Evolutionary conservation across 1,140 invertebrate genomes (phyloP).

Genomic region (Nymphalis io): DNA sequence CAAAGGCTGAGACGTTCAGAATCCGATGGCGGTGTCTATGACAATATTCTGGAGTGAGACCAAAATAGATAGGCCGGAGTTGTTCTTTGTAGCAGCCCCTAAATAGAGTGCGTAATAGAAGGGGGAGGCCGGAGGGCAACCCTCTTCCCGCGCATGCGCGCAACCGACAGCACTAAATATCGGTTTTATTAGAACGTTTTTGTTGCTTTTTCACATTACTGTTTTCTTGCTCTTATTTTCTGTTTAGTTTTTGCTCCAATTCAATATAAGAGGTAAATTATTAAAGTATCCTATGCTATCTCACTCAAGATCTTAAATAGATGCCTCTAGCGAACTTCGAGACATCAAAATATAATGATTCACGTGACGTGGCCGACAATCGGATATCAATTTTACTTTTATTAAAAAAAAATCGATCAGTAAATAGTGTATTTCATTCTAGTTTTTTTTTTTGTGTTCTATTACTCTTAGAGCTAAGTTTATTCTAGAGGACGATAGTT

Average conservation of each 20-base stretch:
- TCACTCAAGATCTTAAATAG: neutral
- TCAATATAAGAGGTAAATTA: conserved; percentile 26
- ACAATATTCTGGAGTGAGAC: conserved; percentile 69
- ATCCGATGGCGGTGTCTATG: conserved; percentile 63
- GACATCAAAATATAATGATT: neutral
- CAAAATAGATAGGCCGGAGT: conserved; percentile 77
- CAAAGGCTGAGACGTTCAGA: conserved; percentile 37
- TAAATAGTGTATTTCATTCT: neutral
- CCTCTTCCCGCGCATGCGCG: conserved; percentile 65
- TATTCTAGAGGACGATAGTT: conserved; percentile 35
- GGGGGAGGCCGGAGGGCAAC: conserved; percentile 66
- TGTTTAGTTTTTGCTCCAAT: conserved; percentile 31
- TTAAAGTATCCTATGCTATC: neutral
- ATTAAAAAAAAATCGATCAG: neutral
- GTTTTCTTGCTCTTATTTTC: conserved; percentile 50
- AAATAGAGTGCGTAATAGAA: conserved; percentile 77
- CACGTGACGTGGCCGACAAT: neutral
- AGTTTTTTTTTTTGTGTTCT: neutral
- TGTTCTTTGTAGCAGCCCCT: conserved; percentile 75
- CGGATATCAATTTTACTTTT: neutral
- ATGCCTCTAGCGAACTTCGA: neutral
- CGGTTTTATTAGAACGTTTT: conserved; percentile 73
- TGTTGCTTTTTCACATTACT: conserved; percentile 58
- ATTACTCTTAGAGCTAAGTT: conserved; percentile 10
- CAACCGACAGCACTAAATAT: conserved; percentile 56